phyloP scores from a whole-genome alignment of 2,888 invertebrate genomes.

The Pyrrhosoma nymphula region DNA sequence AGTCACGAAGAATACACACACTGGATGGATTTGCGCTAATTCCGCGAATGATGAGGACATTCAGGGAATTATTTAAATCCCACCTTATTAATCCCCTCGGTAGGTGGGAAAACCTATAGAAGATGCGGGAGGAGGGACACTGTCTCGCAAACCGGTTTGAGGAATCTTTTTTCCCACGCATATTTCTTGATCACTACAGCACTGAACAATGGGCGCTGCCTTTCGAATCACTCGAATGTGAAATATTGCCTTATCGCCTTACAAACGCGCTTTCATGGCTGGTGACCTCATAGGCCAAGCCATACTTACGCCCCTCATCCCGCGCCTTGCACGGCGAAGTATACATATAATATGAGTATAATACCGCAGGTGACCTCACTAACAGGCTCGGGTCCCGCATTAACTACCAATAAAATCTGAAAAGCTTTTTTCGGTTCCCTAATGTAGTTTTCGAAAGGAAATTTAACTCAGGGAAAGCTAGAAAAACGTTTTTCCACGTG shows the following conservation, averaged over 20 bases:
- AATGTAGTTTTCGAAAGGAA: background rate
- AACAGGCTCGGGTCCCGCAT: background rate
- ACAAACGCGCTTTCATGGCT: background rate
- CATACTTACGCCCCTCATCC: background rate
- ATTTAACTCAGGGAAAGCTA: too few species aligned
- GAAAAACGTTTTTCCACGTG: too few species aligned
- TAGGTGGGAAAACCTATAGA: background rate
- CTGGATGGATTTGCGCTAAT: too few species aligned
- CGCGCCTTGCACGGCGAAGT: background rate
- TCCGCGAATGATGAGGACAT: too few species aligned
- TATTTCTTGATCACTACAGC: background rate
- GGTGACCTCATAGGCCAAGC: background rate
- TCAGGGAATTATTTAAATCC: too few species aligned
- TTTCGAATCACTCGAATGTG: background rate
- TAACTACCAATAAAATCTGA: background rate
- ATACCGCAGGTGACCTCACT: background rate
- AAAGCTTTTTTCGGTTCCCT: background rate
- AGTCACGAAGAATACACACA: too few species aligned
- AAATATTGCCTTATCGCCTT: slow-evolving; percentile 2
- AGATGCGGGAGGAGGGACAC: background rate
- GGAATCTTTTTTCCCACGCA: background rate
- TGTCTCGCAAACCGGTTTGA: background rate
- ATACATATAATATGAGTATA: background rate
- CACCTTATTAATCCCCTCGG: too few species aligned
- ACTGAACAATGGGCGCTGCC: background rate